Evolutionary conservation across 2,888 invertebrate species (phyloP).

Genomic region (Lamproptera curius): DNA sequence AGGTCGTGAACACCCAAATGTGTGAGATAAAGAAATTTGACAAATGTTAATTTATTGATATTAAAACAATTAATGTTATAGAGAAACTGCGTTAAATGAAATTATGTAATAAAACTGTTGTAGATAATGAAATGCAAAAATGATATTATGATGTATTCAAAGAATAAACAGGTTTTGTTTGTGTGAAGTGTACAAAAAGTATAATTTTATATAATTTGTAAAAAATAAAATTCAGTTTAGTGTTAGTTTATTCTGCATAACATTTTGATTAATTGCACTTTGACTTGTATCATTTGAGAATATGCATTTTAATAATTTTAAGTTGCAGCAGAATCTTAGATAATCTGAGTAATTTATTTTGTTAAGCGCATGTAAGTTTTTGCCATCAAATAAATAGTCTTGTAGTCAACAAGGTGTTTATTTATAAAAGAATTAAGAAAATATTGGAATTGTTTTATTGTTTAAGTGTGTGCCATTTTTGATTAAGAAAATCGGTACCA

Average conservation of each 20-base stretch:
- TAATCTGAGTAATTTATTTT: not conserved
- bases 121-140: constrained; percentile 6
- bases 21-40: not conserved
- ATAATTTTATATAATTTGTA: no score
- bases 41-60: constrained; percentile 15
- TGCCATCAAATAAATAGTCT: no score
- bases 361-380: not conserved
- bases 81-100: not conserved
- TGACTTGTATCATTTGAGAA: not conserved
- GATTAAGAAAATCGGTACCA: constrained; percentile 10
- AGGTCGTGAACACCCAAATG: constrained; percentile 6
- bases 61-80: constrained; percentile 9
- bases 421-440: not conserved
- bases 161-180: constrained; percentile 1
- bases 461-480: constrained; percentile 47
- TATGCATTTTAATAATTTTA: constrained; percentile 10
- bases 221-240: no score
- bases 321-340: constrained; percentile 1
- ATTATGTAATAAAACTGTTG: constrained; percentile 7
- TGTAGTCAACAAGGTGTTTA: not conserved
- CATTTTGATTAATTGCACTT: not conserved
- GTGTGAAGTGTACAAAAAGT: not conserved
- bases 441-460: constrained; percentile 35
- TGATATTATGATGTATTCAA: constrained; percentile 6
- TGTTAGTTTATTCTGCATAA: not conserved